These are phyloP conservation scores for Actinia equina DNA, from an alignment of 64 coral and sea anemone genomes.

Conservation along the genomic window DNA sequence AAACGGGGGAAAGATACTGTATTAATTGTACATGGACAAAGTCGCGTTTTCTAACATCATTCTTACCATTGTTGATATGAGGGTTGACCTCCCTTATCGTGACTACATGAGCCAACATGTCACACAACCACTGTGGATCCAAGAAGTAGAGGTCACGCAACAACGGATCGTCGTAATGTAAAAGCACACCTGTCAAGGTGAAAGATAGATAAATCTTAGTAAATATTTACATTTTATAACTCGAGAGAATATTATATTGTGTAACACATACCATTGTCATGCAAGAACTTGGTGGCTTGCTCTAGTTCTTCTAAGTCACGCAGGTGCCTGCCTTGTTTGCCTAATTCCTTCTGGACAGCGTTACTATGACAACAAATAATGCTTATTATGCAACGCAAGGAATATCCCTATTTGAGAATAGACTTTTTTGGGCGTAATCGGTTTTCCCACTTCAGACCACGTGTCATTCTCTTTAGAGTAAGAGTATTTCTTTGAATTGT, in stretches of 20 bases:
- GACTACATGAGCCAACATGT: conserved; percentile 98
- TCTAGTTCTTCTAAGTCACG: conserved; percentile 84
- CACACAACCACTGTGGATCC: conserved; percentile 98
- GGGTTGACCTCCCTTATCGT: conserved; percentile 94
- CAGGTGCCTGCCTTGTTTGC: conserved; percentile 50
- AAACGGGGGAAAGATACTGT: not conserved
- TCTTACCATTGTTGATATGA: conserved; percentile 90
- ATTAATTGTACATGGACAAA: too few relatives aligned
- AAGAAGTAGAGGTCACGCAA: conserved; percentile 95
- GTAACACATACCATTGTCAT: conserved; percentile 89
- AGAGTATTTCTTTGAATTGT: too few relatives aligned
- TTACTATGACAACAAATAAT: conserved; percentile 36
- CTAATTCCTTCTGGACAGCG: conserved; percentile 78
- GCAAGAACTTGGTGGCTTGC: conserved; percentile 90
- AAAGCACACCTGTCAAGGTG: conserved; percentile 45
- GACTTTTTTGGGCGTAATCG: too few relatives aligned
- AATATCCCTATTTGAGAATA: too few relatives aligned
- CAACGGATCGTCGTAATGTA: conserved; percentile 93
- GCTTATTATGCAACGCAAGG: too few relatives aligned
- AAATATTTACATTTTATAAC: not conserved
- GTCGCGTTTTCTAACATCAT: too few relatives aligned
- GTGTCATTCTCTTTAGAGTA: too few relatives aligned
- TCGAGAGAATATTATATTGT: not conserved
- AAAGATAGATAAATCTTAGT: not conserved
- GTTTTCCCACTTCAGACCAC: too few relatives aligned